Evolutionary conservation across 1,140 invertebrate genomes (phyloP).

Genomic region (Drosophila setifemur): DNA sequence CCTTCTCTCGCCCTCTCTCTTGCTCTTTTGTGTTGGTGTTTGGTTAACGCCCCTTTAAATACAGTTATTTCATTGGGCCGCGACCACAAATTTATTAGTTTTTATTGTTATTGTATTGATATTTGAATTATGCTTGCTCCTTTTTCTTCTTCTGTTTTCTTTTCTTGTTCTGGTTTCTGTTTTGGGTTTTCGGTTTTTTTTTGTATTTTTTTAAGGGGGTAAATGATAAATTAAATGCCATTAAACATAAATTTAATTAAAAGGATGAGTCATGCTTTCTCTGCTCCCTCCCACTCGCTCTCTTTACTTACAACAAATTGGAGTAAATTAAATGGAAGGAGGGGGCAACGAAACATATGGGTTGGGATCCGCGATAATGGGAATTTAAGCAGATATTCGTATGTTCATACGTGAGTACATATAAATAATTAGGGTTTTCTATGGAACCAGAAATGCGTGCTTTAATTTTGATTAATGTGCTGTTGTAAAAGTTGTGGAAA

Average conservation of each 20-base stretch:
- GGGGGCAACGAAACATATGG: too few relatives aligned
- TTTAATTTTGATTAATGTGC: background rate
- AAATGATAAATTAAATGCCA: constrained; percentile 41
- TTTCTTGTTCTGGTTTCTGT: too few relatives aligned
- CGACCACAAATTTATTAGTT: constrained; percentile 80
- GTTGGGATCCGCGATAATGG: constrained; percentile 13
- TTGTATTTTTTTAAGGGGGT: background rate
- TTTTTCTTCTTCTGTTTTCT: background rate
- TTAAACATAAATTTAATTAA: constrained; percentile 43
- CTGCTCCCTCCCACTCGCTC: too few relatives aligned
- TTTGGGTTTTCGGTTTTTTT: background rate
- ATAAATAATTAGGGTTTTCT: constrained; percentile 9
- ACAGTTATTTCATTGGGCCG: constrained; percentile 82
- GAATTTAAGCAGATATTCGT: constrained; percentile 33
- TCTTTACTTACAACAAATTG: constrained; percentile 23
- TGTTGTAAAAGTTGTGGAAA: background rate
- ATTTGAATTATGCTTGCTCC: constrained; percentile 56
- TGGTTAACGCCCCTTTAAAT: constrained; percentile 82
- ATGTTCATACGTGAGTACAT: too few relatives aligned
- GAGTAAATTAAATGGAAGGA: background rate
- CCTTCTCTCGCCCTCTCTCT: background rate
- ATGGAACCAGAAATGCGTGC: background rate
- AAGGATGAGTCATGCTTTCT: constrained; percentile 24
- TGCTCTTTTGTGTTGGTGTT: constrained; percentile 69
- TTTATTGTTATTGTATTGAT: constrained; percentile 78